Evolutionary conservation across 2,888 invertebrate species (phyloP).

Genomic region (Amphiduros pacificus): DNA sequence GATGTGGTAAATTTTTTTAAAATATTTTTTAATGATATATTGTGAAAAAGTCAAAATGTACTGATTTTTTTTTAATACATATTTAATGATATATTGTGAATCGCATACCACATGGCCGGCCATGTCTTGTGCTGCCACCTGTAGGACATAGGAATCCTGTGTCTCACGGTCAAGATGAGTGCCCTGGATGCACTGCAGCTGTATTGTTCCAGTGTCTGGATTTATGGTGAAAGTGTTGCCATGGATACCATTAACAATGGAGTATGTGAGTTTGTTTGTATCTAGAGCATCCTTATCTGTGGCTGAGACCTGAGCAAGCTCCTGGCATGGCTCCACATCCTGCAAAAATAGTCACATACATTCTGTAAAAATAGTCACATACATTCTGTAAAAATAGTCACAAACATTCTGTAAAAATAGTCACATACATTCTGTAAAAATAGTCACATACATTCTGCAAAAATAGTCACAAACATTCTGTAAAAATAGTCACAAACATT

Average conservation of each 20-base stretch:
- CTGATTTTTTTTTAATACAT: neutral
- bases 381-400: too few species aligned
- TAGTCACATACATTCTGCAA: too few species aligned
- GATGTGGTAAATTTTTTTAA: neutral
- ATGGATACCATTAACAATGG: constrained; percentile 7
- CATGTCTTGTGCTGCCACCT: neutral
- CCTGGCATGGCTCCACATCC: constrained; percentile 16
- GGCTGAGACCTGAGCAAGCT: constrained; percentile 10
- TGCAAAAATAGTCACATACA: constrained; percentile 1
- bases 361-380: neutral
- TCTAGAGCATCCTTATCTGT: constrained; percentile 11
- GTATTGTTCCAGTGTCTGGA: neutral
- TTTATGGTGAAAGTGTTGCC: constrained; percentile 10
- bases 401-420: too few species aligned
- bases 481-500: too few species aligned
- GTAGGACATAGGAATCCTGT: constrained; percentile 2
- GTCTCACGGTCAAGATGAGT: constrained; percentile 4
- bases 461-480: too few species aligned
- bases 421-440: too few species aligned
- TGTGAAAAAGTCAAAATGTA: neutral
- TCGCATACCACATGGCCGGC: neutral
- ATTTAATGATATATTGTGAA: too few species aligned
- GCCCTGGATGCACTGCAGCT: neutral
- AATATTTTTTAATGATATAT: neutral
- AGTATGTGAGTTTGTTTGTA: constrained; percentile 11